A percentile compares a stretch with the other conserved stretches of the same genome.
Conservation (phyloP, 2,797 vertebrate genomes). For the Poeciliopsis paucimaculata region DNA sequence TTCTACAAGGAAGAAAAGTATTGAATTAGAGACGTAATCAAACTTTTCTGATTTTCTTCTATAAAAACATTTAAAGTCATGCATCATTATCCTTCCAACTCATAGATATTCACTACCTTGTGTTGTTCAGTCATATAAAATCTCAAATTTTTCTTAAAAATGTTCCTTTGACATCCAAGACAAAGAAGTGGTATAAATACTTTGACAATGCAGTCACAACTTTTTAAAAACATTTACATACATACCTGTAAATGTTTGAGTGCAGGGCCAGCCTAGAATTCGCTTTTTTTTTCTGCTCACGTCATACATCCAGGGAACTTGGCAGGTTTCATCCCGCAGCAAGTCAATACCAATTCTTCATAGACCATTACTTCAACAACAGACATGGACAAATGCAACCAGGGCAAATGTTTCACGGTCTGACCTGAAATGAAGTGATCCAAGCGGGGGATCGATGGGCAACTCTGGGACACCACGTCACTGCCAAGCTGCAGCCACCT, state of each 20-base stretch:
- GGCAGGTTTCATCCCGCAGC: constrained; percentile 26
- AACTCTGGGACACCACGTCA: constrained; percentile 18
- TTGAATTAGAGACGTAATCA: not conserved
- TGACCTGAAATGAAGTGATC: constrained; percentile 46
- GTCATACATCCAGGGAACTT: constrained; percentile 19
- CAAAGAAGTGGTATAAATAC: not conserved
- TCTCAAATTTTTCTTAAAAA: not conserved
- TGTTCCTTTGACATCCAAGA: not conserved
- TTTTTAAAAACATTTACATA: constrained; percentile 6
- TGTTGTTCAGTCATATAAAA: not conserved
- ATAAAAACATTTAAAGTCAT: not conserved
- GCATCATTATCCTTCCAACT: not conserved
- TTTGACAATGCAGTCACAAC: not conserved
- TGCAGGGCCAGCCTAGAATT: constrained; percentile 14
- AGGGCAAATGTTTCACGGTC: constrained; percentile 13
- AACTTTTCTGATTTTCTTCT: not conserved
- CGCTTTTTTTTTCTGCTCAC: constrained; percentile 21
- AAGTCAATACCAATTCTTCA: constrained; percentile 61
- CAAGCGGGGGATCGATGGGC: constrained; percentile 47
- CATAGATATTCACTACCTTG: not conserved
- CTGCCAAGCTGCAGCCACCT: constrained; percentile 22
- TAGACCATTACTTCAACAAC: constrained; percentile 55
- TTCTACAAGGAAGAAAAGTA: not conserved
- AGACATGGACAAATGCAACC: constrained; percentile 45
- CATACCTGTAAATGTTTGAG: constrained; percentile 20